These are phyloP conservation scores for Ceraclea dissimilis DNA, from an alignment of 2,888 invertebrate genomes.

Conservation along the genomic window DNA sequence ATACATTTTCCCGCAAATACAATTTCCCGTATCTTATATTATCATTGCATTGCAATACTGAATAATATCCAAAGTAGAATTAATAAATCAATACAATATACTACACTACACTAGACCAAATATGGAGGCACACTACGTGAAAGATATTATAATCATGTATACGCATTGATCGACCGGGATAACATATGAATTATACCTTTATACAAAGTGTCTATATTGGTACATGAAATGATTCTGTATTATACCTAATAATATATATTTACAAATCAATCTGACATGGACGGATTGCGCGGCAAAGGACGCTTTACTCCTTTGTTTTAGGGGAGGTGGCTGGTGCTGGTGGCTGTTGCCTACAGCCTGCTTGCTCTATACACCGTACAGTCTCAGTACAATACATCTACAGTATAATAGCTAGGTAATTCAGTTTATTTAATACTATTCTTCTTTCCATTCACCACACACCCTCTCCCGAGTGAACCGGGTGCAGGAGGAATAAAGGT, in stretches of 20 bases:
- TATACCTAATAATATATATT: background rate
- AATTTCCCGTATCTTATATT: constrained; percentile 1
- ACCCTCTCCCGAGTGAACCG: too few species aligned
- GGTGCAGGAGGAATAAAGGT: too few species aligned
- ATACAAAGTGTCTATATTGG: background rate
- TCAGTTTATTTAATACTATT: too few species aligned
- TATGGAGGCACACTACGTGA: background rate
- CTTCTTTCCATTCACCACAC: too few species aligned
- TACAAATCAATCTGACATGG: constrained; percentile 2
- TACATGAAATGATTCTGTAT: background rate
- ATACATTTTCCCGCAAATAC: background rate
- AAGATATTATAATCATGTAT: background rate
- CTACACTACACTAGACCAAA: background rate
- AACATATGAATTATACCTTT: background rate
- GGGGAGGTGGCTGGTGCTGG: background rate
- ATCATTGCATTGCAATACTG: background rate
- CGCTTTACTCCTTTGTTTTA: background rate
- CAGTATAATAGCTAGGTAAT: too few species aligned
- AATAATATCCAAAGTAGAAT: background rate
- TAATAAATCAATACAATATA: constrained; percentile 1
- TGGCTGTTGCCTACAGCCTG: background rate
- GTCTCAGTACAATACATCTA: too few species aligned
- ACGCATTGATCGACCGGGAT: background rate
- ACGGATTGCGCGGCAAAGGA: background rate
- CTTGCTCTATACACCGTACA: too few species aligned